Evolutionary conservation across 2,797 vertebrate species (phyloP).

Genomic region (Petrocephalus sullivani): DNA sequence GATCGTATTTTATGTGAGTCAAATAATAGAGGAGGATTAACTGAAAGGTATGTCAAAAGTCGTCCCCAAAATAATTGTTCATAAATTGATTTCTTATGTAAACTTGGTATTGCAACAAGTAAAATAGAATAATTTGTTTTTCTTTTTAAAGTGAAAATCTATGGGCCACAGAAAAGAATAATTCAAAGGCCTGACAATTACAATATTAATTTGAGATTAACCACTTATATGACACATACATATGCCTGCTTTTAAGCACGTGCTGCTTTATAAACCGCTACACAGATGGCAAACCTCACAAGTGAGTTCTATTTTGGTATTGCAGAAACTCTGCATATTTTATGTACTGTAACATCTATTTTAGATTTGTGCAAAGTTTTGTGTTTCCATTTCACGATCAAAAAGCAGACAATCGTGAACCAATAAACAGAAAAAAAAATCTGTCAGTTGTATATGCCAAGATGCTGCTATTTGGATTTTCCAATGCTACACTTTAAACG

Average conservation of each 20-base stretch:
- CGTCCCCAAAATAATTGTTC: neutral
- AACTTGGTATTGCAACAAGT: neutral
- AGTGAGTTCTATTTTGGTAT: conserved; percentile 38
- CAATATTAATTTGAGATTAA: neutral
- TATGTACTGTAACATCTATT: conserved; percentile 34
- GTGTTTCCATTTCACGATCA: conserved; percentile 23
- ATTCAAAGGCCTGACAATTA: neutral
- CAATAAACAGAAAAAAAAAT: neutral
- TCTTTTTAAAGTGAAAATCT: neutral
- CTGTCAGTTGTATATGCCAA: neutral
- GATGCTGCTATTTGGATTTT: neutral
- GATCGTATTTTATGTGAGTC: neutral
- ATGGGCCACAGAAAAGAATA: neutral
- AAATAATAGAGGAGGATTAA: neutral
- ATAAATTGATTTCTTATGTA: neutral
- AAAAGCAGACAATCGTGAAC: conserved; percentile 20
- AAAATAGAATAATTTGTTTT: neutral
- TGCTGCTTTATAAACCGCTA: neutral
- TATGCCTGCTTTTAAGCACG: neutral
- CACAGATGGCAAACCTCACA: conserved; percentile 19
- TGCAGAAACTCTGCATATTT: conserved; percentile 46
- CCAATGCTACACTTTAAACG: neutral
- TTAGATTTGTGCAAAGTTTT: conserved; percentile 24
- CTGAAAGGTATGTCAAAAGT: neutral
- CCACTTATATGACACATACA: neutral